Evolutionary conservation across 2,888 invertebrate species (phyloP).

Genomic region (Dusona sp.): DNA sequence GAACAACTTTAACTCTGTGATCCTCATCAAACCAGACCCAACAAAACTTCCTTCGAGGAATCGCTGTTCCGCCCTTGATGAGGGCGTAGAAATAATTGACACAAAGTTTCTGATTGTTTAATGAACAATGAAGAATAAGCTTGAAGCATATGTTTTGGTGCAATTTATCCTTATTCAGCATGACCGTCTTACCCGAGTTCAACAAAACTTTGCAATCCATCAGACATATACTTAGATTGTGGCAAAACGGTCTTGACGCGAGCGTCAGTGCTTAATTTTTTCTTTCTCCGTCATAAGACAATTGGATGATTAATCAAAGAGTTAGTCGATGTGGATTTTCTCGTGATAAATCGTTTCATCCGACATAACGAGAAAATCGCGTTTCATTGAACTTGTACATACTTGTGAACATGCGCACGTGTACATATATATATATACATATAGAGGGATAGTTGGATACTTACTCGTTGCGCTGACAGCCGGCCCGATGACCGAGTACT

Average conservation of each 20-base stretch:
- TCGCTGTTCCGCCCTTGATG: slow-evolving; percentile 16
- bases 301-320: slow-evolving; percentile 54
- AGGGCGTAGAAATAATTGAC: slow-evolving; percentile 8
- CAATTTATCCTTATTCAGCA: neutral
- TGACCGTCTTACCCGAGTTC: slow-evolving; percentile 1
- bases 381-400: slow-evolving; percentile 59
- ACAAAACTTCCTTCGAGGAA: slow-evolving; percentile 17
- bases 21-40: slow-evolving; percentile 22
- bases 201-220: slow-evolving; percentile 35
- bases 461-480: slow-evolving; percentile 92
- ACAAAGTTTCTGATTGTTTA: neutral
- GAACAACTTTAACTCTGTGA: slow-evolving; percentile 24
- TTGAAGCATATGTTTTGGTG: neutral
- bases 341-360: slow-evolving; percentile 57
- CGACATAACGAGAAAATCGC: slow-evolving; percentile 66
- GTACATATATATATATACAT: slow-evolving; percentile 21
- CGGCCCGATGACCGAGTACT: slow-evolving; percentile 88
- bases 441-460: slow-evolving; percentile 80
- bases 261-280: slow-evolving; percentile 14
- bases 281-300: slow-evolving; percentile 34
- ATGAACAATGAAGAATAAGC: slow-evolving; percentile 10
- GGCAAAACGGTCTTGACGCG: slow-evolving; percentile 1
- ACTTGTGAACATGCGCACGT: slow-evolving; percentile 36
- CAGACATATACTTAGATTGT: slow-evolving; percentile 12
- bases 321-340: slow-evolving; percentile 40